Evolutionary conservation across 1,140 invertebrate genomes (phyloP).

Genomic region (roundworm (Caenorhabditis elegans)): WBcel235 BX284603.4:3605501-3606000

Average conservation of each 20-base stretch:
- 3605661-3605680: no score
- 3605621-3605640: no score
- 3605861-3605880: conserved; percentile 7
- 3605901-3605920: not conserved
- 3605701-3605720: conserved; percentile 10
- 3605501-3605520: no score
- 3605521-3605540: no score
- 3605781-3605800: conserved; percentile 19
- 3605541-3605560: no score
- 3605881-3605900: not conserved
- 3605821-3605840: not conserved
- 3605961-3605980: conserved; percentile 3
- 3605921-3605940: not conserved
- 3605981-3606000: conserved; percentile 3
- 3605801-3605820: conserved; percentile 20
- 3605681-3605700: no score
- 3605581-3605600: no score
- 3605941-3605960: not conserved
- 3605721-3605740: conserved; percentile 3
- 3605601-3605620: no score
- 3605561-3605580: no score
- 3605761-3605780: not conserved
- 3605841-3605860: not conserved
- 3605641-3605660: no score
- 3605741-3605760: no score